Evolutionary conservation across 2,888 invertebrate genomes (phyloP), one percentile per base, ranked within the genome.

Genomic region (Heteromyza rotundicornis): DNA sequence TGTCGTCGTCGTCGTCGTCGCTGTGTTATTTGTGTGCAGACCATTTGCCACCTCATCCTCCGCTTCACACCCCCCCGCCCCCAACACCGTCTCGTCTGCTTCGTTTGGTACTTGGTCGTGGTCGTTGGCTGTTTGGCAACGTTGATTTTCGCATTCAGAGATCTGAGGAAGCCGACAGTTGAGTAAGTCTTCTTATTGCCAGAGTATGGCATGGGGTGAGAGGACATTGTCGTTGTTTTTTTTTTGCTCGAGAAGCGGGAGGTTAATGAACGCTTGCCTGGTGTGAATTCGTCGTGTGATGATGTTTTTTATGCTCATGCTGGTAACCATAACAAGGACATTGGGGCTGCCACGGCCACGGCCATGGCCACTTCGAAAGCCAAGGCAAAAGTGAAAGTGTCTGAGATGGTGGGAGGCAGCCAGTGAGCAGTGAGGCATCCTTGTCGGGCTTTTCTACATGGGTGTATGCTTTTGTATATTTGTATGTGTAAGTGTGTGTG

Each of bases 341-440:
- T 55, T 60, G 59, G 49, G 12, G 59, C 23, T 22, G 44, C 19
- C 23, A 16, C 19, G 50, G 55, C 55, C 66, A 66, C 53, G 14
- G 52, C 19, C 20, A 61, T 20, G 54, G 55, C 55, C 65, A 66
- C 53, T 64, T 65, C 62, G 66, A 67, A 63, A 65, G 66, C 62
- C 67, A 69, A 64, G 64, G 56, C 50, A 47, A 40, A 59, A 59
- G 55, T 55, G 65, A 67, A 67, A 70, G 69, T 68, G 60, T 61
- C 56, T 59, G 61, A 57, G 20, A 50, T 57, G 52, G n/a, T 52
- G 52, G 62, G 20, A 19, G 20, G 54, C 16, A 51, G 35, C 8
- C 44, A 58, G 53, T 20, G 47, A 62, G 19, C 52, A 52, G 19
- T 54, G 16, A 10, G 14, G 52, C 36, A 27, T 7, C 27, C 27